Base-by-base conservation (phyloP, 2,888 invertebrate genomes). In the Acrobasis consociella region DNA sequence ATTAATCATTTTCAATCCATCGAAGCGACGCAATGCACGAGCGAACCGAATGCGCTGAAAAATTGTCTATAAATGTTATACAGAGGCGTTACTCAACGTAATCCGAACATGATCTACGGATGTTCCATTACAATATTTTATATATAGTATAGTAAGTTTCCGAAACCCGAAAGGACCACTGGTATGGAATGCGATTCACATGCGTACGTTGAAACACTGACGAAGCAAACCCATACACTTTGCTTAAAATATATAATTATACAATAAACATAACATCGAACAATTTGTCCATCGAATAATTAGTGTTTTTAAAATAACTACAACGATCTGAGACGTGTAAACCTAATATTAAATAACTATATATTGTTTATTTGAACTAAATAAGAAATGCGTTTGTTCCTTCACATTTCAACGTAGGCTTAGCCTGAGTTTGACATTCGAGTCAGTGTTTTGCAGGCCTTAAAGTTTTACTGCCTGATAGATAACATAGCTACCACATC, bases 171-270 rank as follows among this genome's bases (percentile, higher is more conserved):
- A 69, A 62, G 65, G 64, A 62, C 63, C 66, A 72, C 77, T 77
- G 76, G 76, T 78, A 74, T 85, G 85, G 85, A 85, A 85, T 85
- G 85, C 84, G 81, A 78, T 77, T 71, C 71, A 70, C 69, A 74
- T 73, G 70, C 64, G 67, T 63, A 16, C 17, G 56, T 16, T 62
- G 70, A 65, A 68, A 70, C 67, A 68, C 68, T 70, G 68, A 69
- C 66, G 62, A 67, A 60, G 56, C 58, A 65, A 65, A 80, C 76
- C 78, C 78, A 78, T 77, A 80, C 77, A 79, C 76, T 84, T 82
- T 72, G 77, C 83, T 82, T 85, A 85, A 74, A 80, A 80, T 80
- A 81, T 79, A 83, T 78, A 81, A 82, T 82, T 81, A 80, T 81
- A 82, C 78, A 77, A 83, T 83, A 53, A 61, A 84, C 79, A 81